Percentiles rank a stretch among this genome's conserved stretches.
These are phyloP conservation scores for Thunnus albacares DNA, from an alignment of 2,797 vertebrate species.

Conservation along the genomic window DNA sequence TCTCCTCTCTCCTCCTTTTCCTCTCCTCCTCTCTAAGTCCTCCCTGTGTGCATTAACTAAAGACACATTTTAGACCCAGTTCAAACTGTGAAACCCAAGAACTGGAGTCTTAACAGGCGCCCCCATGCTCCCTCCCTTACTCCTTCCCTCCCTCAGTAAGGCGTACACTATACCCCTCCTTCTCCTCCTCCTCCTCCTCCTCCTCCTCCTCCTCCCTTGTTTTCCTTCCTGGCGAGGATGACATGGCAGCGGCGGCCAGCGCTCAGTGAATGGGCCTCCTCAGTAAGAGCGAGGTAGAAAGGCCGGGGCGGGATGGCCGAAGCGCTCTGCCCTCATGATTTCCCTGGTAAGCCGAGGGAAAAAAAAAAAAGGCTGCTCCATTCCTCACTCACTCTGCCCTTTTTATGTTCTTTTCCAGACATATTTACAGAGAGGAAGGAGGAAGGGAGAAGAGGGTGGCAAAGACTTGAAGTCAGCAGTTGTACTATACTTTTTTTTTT, in stretches of 20 bases:
- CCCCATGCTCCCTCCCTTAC: constrained; percentile 51
- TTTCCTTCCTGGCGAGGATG: constrained; percentile 78
- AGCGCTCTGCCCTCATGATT: constrained; percentile 81
- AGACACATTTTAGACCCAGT: constrained; percentile 78
- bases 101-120: constrained; percentile 69
- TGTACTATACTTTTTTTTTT: constrained; percentile 25
- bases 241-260: constrained; percentile 64
- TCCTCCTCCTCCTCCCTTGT: constrained; percentile 69
- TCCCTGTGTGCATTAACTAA: constrained; percentile 71
- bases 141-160: constrained; percentile 69
- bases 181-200: constrained; percentile 34
- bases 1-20: constrained; percentile 21
- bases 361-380: constrained; percentile 40
- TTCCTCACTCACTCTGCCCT: constrained; percentile 84
- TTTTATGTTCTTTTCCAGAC: constrained; percentile 85
- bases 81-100: constrained; percentile 81
- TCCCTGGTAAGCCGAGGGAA: constrained; percentile 85
- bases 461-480: constrained; percentile 61
- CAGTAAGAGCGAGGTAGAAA: constrained; percentile 64
- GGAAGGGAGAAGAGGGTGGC: constrained; percentile 45
- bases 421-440: constrained; percentile 76
- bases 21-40: constrained; percentile 49
- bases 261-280: constrained; percentile 72
- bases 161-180: constrained; percentile 34
- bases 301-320: constrained; percentile 63